Conservation (phyloP, 2,113 vertebrate species). For the Ursus arctos region DNA sequence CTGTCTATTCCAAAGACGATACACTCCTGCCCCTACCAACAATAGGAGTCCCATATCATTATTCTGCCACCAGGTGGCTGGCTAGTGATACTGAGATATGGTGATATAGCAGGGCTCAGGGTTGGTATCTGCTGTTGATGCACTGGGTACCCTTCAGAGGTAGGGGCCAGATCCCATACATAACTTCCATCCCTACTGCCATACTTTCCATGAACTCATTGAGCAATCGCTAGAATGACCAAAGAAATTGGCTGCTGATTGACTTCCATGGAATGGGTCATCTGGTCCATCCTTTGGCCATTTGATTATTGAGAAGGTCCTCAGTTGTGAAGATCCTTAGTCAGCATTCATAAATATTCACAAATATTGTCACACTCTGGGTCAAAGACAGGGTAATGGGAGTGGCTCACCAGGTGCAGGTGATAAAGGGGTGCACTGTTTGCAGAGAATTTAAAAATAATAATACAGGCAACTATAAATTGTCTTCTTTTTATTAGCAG, state of each 20-base stretch:
- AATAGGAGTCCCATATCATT: constrained; percentile 35
- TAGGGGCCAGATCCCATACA: background rate
- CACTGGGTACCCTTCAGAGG: background rate
- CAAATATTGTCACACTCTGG: background rate
- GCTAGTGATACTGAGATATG: constrained; percentile 11
- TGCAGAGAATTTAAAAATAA: constrained; percentile 39
- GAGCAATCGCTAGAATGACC: background rate
- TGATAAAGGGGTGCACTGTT: background rate
- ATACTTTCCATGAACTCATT: background rate
- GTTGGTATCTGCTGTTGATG: background rate
- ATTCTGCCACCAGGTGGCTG: constrained; percentile 59
- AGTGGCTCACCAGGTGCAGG: background rate
- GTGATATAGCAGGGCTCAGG: background rate
- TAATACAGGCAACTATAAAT: constrained; percentile 28
- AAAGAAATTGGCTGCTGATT: background rate
- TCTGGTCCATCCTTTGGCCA: background rate
- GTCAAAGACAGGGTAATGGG: background rate
- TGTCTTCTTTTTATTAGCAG: constrained; percentile 20
- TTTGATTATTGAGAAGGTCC: constrained; percentile 25
- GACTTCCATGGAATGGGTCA: background rate
- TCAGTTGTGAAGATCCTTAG: background rate
- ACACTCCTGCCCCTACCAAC: background rate
- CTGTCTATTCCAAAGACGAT: background rate
- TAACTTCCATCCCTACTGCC: background rate
- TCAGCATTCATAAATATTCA: background rate